A percentile compares a stretch with the other conserved stretches of the same genome.
These are phyloP conservation scores for Orthonevra nobilis DNA, from an alignment of 2,888 invertebrate genomes.

Conservation along the genomic window DNA sequence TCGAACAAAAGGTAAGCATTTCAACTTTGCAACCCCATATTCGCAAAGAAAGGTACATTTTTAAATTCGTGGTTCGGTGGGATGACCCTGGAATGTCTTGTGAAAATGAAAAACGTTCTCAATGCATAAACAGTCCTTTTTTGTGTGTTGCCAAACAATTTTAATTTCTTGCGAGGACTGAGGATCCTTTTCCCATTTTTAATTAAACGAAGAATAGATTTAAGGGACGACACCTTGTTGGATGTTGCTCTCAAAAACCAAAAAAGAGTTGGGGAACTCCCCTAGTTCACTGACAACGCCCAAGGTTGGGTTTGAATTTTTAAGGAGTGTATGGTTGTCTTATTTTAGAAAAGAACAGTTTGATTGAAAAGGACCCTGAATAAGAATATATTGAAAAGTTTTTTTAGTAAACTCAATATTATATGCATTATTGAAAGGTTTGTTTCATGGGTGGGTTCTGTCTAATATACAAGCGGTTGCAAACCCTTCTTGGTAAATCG, in stretches of 20 bases:
- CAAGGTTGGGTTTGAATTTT: slow-evolving; percentile 6
- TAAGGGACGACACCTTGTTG: slow-evolving; percentile 4
- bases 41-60: too few relatives aligned
- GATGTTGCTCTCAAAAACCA: neutral
- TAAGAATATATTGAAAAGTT: slow-evolving; percentile 1
- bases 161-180: slow-evolving; percentile 1
- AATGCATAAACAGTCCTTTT: slow-evolving; percentile 10
- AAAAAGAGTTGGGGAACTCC: neutral
- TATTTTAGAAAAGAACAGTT: slow-evolving; percentile 11
- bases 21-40: too few relatives aligned
- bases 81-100: slow-evolving; percentile 9
- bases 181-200: slow-evolving; percentile 17
- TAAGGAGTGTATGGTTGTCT: neutral
- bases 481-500: too few relatives aligned
- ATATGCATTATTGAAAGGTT: slow-evolving; percentile 11
- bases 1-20: too few relatives aligned
- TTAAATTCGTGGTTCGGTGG: too few relatives aligned
- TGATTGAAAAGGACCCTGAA: slow-evolving; percentile 17
- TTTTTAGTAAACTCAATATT: slow-evolving; percentile 3
- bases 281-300: slow-evolving; percentile 18
- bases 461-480: neutral
- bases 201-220: slow-evolving; percentile 25
- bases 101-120: slow-evolving; percentile 1
- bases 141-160: neutral
- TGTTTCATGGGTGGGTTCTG: slow-evolving; percentile 12